Evolutionary conservation across 2,888 invertebrate species (phyloP).

Genomic region (Thereva unica): DNA sequence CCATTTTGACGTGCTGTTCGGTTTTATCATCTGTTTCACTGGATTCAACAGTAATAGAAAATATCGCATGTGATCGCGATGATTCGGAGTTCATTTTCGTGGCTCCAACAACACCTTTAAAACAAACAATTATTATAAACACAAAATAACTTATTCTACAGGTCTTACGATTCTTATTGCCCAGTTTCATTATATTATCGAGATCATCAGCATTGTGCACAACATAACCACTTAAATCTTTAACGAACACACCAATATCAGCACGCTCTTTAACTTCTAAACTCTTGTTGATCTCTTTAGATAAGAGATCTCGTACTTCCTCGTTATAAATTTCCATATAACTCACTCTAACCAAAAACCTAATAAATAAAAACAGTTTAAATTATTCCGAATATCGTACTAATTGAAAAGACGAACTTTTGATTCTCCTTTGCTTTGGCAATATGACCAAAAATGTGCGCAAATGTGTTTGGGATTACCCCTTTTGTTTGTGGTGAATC

Average conservation of each 20-base stretch:
- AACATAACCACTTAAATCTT: conserved; percentile 96
- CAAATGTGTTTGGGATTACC: conserved; percentile 98
- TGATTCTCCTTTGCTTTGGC: conserved; percentile 90
- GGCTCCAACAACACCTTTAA: conserved; percentile 74
- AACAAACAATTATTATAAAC: conserved; percentile 11
- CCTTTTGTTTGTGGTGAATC: conserved; percentile 88
- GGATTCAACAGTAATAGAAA: conserved; percentile 96
- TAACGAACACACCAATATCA: conserved; percentile 97
- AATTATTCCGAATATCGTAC: background rate
- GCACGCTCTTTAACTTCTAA: conserved; percentile 94
- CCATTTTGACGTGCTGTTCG: conserved; percentile 88
- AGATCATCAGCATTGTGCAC: conserved; percentile 96
- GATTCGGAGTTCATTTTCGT: conserved; percentile 98
- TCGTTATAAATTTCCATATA: conserved; percentile 99
- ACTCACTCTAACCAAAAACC: conserved; percentile 94
- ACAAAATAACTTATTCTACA: conserved; percentile 48
- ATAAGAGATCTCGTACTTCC: conserved; percentile 93
- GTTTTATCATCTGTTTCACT: conserved; percentile 82
- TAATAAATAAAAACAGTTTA: conserved; percentile 50
- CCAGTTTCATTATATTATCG: conserved; percentile 92
- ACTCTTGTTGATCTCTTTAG: conserved; percentile 82
- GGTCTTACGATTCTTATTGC: conserved; percentile 83
- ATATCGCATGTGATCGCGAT: conserved; percentile 96
- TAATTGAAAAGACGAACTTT: conserved; percentile 60
- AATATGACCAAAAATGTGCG: conserved; percentile 97